Base-by-base conservation (phyloP, 1,140 invertebrate species). In the Ganaspis sp. region DNA sequence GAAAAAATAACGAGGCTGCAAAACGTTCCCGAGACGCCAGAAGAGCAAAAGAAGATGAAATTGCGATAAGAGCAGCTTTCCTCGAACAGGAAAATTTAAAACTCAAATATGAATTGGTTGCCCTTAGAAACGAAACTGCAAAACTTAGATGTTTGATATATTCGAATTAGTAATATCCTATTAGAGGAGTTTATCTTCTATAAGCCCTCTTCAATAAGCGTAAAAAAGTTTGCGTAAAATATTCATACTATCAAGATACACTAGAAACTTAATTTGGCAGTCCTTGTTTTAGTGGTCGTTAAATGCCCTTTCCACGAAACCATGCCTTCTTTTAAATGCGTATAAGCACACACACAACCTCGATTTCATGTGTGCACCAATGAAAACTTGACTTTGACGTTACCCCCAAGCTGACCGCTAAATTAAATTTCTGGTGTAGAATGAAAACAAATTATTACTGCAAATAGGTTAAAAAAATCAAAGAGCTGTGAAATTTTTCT, bases 1-100 rank as follows among this genome's bases (percentile, higher is more conserved):
- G 95, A 74, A 98, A 98, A 87, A 99, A 99, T 87, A 99, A 99
- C 88, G 96, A 96, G 81, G 98, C 98, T 0, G 98, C 98, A 0
- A 99, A 99, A 89, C 93, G 97, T 73, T 98, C 97, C 0, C 92
- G 98, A 45, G 98, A 99, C 84, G 95, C 96, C 0, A 92, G 98
- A 73, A 93, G 97, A 82, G 93, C 95, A 12, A 97, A 99, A 86
- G 98, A 99, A 87, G 96, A 99, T 75, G 96, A 98, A 85, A 96
- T 99, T 17, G 96, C 97, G 0, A 95, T 99, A 38, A 91, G 96
- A 72, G 96, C 96, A 0, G 95, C 95, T 0, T 97, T 95, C 79
- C 91, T 99, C 4, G 97, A 98, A 90, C 94, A 95, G 64, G 95
- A 97, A 90, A 96, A 96, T 79, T 85, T 93, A 1, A 93, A 93